Evolutionary conservation across 2,888 invertebrate species (phyloP).

Genomic region (Psococerastis gibbosa): DNA sequence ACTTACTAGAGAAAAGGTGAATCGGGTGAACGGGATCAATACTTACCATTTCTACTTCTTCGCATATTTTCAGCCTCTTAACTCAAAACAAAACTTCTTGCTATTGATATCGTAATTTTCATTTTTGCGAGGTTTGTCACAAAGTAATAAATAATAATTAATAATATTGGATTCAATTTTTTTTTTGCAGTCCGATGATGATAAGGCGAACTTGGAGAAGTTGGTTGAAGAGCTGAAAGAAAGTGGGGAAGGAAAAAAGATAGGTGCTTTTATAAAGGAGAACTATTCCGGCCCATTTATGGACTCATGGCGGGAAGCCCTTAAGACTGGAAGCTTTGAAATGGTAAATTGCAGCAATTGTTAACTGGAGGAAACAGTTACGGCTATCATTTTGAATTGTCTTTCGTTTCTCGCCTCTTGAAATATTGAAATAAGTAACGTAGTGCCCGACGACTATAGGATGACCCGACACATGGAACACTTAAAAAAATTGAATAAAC

Average conservation of each 20-base stretch:
- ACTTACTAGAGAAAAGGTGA: conserved; percentile 79
- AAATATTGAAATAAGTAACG: too few relatives aligned
- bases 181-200: conserved; percentile 57
- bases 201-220: conserved; percentile 55
- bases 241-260: conserved; percentile 70
- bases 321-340: conserved; percentile 63
- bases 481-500: too few relatives aligned
- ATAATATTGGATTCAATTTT: conserved; percentile 13
- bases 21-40: too few relatives aligned
- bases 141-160: too few relatives aligned
- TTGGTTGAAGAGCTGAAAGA: conserved; percentile 63
- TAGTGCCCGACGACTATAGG: too few relatives aligned
- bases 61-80: too few relatives aligned
- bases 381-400: too few relatives aligned
- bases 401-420: too few relatives aligned
- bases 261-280: conserved; percentile 87
- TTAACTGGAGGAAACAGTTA: too few relatives aligned
- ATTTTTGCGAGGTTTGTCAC: conserved; percentile 13
- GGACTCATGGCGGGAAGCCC: conserved; percentile 66
- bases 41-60: too few relatives aligned
- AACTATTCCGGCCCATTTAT: conserved; percentile 86
- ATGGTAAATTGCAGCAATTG: conserved; percentile 34
- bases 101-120: conserved; percentile 13
- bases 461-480: too few relatives aligned
- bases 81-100: too few relatives aligned